Percentiles rank a stretch among this genome's conserved stretches.
Evolutionary conservation across 2,113 vertebrate genomes (phyloP).

Genomic region (Ptilorrhoa leucosticta): DNA sequence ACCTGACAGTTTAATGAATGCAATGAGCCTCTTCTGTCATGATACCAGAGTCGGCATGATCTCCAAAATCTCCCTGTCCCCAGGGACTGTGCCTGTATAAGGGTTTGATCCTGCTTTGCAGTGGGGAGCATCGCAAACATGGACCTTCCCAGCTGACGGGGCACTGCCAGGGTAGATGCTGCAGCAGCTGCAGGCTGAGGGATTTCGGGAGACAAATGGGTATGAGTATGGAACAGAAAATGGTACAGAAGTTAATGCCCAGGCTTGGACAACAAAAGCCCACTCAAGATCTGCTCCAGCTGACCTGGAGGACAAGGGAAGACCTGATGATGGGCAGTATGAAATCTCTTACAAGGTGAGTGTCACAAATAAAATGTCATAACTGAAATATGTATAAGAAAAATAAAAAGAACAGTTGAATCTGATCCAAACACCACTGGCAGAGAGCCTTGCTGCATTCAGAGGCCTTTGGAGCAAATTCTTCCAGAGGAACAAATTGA

Average conservation of each 20-base stretch:
- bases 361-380: constrained; percentile 49
- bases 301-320: background rate
- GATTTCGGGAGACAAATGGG: background rate
- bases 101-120: background rate
- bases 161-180: background rate
- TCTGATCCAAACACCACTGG: background rate
- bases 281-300: background rate
- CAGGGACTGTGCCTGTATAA: background rate
- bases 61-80: background rate
- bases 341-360: constrained; percentile 41
- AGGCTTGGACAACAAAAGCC: background rate
- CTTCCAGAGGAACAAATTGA: background rate
- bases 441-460: background rate
- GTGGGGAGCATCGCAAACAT: background rate
- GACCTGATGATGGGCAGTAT: background rate
- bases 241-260: background rate
- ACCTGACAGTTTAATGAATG: background rate
- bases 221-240: background rate
- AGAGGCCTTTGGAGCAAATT: background rate
- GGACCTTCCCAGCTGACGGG: background rate
- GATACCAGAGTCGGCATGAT: background rate
- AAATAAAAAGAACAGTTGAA: constrained; percentile 30
- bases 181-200: background rate
- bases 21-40: background rate
- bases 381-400: constrained; percentile 57